phyloP scores from a whole-genome alignment of 2,888 invertebrate genomes.

The Oscheius onirici region DNA sequence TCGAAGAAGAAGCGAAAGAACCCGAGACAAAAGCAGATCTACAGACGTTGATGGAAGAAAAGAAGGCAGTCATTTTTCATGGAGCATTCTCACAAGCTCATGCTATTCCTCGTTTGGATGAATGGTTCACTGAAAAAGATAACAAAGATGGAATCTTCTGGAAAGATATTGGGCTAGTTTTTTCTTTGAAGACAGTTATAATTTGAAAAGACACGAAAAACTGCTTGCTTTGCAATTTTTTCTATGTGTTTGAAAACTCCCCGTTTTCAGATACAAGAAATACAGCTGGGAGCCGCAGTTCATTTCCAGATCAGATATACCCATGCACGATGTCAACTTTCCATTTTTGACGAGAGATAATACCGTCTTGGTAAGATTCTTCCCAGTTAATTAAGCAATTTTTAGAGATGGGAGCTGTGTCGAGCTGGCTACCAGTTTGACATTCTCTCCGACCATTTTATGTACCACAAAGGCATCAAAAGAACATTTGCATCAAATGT shows the following conservation, averaged over 20 bases:
- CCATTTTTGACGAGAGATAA: conserved; percentile 34
- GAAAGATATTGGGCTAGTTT: too few species aligned
- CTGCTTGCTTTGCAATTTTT: too few species aligned
- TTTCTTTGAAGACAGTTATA: too few species aligned
- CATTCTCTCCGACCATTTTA: conserved; percentile 30
- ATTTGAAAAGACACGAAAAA: too few species aligned
- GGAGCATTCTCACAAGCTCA: conserved; percentile 25
- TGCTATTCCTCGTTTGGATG: neutral
- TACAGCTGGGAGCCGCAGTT: conserved; percentile 36
- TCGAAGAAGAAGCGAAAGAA: neutral
- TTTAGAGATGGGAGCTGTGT: conserved; percentile 37
- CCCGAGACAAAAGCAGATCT: conserved; percentile 29
- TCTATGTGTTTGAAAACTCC: too few species aligned
- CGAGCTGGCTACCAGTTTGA: conserved; percentile 34
- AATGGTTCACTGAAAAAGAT: conserved; percentile 7
- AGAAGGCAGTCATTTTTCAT: conserved; percentile 34
- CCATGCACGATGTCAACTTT: conserved; percentile 33
- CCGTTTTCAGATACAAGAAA: conserved; percentile 8
- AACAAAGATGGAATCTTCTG: too few species aligned
- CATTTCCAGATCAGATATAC: conserved; percentile 29
- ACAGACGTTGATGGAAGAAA: conserved; percentile 5
- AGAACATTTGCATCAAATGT: neutral
- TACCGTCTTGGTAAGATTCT: conserved; percentile 28
- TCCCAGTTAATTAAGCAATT: neutral
- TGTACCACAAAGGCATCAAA: conserved; percentile 35